A percentile compares a stretch with the other conserved stretches of the same genome.
Evolutionary conservation across 2,797 vertebrate species (phyloP).

Genomic region (Sus cebifrons): DNA sequence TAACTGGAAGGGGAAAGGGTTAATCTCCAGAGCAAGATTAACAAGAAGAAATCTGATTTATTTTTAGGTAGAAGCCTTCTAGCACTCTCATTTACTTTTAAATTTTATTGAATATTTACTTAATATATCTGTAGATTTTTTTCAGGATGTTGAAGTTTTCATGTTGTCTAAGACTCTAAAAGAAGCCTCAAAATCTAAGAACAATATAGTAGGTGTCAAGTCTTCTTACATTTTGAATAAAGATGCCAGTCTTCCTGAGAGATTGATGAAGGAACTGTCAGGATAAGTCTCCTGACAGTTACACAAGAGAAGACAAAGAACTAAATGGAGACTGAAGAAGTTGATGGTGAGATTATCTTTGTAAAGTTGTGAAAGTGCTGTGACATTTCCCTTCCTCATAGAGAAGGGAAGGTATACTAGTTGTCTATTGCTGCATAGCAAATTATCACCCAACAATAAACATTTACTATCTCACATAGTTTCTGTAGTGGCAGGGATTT

Average conservation of each 20-base stretch:
- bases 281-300: not conserved
- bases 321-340: not conserved
- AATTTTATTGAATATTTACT: slow-evolving; percentile 26
- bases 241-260: slow-evolving; percentile 35
- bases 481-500: not conserved
- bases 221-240: slow-evolving; percentile 9
- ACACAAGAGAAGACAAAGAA: slow-evolving; percentile 1
- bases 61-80: slow-evolving; percentile 38
- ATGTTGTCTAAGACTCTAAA: not conserved
- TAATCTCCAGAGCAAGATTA: not conserved
- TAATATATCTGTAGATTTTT: not conserved
- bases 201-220: not conserved
- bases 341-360: not conserved
- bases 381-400: not conserved
- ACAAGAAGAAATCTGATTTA: not conserved
- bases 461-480: not conserved
- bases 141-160: slow-evolving; percentile 22
- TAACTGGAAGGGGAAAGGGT: not conserved
- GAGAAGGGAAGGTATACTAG: not conserved
- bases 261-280: not conserved
- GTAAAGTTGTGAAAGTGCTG: not conserved
- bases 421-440: not conserved
- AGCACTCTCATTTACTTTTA: slow-evolving; percentile 38
- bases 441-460: not conserved
- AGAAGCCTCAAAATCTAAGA: slow-evolving; percentile 17